These are phyloP conservation scores for Sphaeramia orbicularis DNA, from an alignment of 2,797 vertebrate species.

Conservation along the genomic window DNA sequence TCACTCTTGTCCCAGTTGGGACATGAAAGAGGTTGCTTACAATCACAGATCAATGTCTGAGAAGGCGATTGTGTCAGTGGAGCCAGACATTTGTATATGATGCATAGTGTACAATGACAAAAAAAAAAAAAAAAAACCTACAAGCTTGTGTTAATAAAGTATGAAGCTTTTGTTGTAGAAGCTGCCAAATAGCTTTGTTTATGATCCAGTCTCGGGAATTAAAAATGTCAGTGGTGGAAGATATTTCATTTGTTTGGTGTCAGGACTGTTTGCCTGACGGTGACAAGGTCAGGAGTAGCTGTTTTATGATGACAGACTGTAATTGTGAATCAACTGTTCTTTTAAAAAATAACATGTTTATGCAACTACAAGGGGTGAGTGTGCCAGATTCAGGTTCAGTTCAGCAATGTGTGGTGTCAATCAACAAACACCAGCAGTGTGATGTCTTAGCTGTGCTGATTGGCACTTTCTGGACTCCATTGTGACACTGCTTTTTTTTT, in stretches of 20 bases:
- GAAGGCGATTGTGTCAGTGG: slow-evolving; percentile 42
- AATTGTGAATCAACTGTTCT: slow-evolving; percentile 52
- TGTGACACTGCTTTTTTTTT: slow-evolving; percentile 61
- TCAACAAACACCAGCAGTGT: slow-evolving; percentile 51
- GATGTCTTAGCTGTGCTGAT: slow-evolving; percentile 61
- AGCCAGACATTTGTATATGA: slow-evolving; percentile 48
- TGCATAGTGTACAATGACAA: slow-evolving; percentile 35
- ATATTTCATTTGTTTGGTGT: slow-evolving; percentile 34
- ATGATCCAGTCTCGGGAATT: slow-evolving; percentile 26
- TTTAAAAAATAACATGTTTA: slow-evolving; percentile 54
- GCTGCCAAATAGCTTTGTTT: slow-evolving; percentile 20
- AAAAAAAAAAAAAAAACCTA: slow-evolving; percentile 14
- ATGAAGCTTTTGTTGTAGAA: slow-evolving; percentile 42
- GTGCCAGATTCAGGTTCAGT: slow-evolving; percentile 32
- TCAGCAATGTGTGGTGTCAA: slow-evolving; percentile 64
- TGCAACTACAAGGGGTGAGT: slow-evolving; percentile 31
- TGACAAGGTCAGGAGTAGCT: slow-evolving; percentile 60
- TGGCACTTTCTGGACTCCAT: slow-evolving; percentile 62
- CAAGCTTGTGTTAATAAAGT: slow-evolving; percentile 29
- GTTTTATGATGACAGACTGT: slow-evolving; percentile 58
- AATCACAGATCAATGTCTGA: slow-evolving; percentile 78
- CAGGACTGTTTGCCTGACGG: slow-evolving; percentile 22
- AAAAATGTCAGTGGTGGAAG: slow-evolving; percentile 30
- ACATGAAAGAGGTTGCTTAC: slow-evolving; percentile 72
- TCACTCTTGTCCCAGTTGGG: slow-evolving; percentile 65